phyloP scores from a whole-genome alignment of 1,140 invertebrate genomes.

The Pararge aegeria region DNA sequence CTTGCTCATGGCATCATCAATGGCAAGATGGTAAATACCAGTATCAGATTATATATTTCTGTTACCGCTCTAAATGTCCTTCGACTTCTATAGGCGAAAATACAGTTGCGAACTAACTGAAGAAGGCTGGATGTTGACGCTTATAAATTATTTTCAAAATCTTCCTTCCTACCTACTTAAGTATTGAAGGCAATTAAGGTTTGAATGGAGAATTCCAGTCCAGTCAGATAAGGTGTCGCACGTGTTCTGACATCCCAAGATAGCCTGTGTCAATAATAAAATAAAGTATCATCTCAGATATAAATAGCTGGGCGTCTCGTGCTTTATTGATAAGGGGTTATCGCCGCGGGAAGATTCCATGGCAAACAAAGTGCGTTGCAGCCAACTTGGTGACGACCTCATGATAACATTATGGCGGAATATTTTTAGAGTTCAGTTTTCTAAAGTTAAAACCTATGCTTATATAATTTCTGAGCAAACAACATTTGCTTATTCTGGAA shows the following conservation, averaged over 20 bases:
- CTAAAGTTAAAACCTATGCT: no score
- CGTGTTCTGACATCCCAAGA: conserved; percentile 48
- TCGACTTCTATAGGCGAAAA: no score
- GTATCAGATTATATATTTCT: no score
- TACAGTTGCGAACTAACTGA: no score
- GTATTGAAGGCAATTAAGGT: conserved; percentile 34
- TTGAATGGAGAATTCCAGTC: conserved; percentile 51
- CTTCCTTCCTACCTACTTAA: background rate
- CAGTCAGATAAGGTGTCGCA: conserved; percentile 39
- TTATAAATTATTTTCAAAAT: no score
- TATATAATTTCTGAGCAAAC: no score
- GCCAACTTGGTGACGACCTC: conserved; percentile 23
- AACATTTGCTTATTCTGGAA: no score
- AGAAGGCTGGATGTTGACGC: no score
- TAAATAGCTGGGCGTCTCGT: conserved; percentile 60
- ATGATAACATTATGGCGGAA: background rate
- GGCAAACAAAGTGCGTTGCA: conserved; percentile 52
- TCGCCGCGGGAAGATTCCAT: conserved; percentile 70
- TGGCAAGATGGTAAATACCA: no score
- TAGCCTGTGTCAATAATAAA: conserved; percentile 47
- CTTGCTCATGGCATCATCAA: no score
- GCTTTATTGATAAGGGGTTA: conserved; percentile 57
- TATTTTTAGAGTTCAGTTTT: background rate
- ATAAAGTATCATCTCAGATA: conserved; percentile 44
- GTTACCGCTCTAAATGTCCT: no score